Conservation (phyloP, 1,140 invertebrate genomes). For the Diachasma alloeum region DNA sequence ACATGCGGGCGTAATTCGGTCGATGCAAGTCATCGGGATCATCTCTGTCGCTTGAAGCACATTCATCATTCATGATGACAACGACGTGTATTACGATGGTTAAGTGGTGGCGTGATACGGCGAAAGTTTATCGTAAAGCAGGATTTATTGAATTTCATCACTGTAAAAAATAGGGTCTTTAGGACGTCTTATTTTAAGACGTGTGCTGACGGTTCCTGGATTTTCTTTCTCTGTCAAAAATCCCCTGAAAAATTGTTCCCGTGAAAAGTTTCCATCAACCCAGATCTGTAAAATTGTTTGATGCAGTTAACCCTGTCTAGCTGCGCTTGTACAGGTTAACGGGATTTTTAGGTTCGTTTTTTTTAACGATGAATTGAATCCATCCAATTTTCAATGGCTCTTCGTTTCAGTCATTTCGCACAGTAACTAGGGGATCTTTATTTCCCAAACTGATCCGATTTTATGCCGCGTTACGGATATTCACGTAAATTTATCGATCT, state of each 20-base stretch:
- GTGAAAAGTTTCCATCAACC: too few species aligned
- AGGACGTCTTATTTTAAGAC: too few species aligned
- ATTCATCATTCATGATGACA: conserved; percentile 50
- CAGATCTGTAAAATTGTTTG: not conserved
- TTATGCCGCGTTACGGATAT: conserved; percentile 51
- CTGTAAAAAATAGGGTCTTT: too few species aligned
- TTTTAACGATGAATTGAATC: not conserved
- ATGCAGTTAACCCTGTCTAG: not conserved
- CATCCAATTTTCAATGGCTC: not conserved
- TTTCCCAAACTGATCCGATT: conserved; percentile 38
- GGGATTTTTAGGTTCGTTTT: not conserved
- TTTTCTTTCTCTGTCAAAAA: too few species aligned
- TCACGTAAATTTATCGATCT: conserved; percentile 61
- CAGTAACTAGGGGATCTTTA: conserved; percentile 4
- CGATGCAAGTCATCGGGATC: conserved; percentile 55
- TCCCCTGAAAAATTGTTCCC: too few species aligned
- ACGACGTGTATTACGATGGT: conserved; percentile 42
- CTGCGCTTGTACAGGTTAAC: not conserved
- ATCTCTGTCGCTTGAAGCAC: conserved; percentile 34
- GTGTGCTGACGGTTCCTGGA: too few species aligned
- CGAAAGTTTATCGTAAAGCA: conserved; percentile 47
- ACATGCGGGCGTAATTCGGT: conserved; percentile 53
- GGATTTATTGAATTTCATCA: not conserved
- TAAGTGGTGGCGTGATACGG: conserved; percentile 53
- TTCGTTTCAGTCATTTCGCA: conserved; percentile 10